Evolutionary conservation across 2,888 invertebrate genomes (phyloP), one percentile per base, ranked within the genome.

Genomic region (Nomada fabriciana): DNA sequence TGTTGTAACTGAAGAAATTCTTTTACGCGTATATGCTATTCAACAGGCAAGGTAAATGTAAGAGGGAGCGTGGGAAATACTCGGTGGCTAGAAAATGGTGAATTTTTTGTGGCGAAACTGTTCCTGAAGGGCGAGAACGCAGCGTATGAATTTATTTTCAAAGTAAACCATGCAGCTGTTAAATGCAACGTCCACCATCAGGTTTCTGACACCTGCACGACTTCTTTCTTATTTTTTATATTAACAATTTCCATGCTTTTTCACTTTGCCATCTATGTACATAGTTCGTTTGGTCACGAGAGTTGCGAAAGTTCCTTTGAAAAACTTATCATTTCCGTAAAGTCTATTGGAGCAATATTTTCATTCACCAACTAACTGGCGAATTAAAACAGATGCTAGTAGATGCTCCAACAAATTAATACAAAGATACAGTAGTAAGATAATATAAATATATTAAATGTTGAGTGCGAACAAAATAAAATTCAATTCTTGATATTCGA

Each of bases 121-220:
- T 15, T 10, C 11, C 18, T 23, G 23, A 15, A 63, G 9, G 23
- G 23, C 9, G 15, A 20, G 42, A 20, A 11, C 63, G n/a, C 23
- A 23, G 25, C 42, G 57, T 43, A 55, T 57, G 55, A 68, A 68
- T 68, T 68, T 68, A 55, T 68, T 43, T 55, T 68, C 55, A 43
- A 43, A 68, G 55, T 53, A 55, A 55, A 23, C 42, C 55, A 25
- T 52, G 50, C 55, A 25, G 55, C 55, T 23, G 55, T 55, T 68
- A 68, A 68, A 23, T 68, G 23, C 55, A 68, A 55, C 55, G 55
- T 23, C 55, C 68, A 68, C 0, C 23, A 5, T 25, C 57, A n/a
- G 43, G 25, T 76, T 76, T 64, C 64, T 57, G 23, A 64, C 64
- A 59, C 23, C 64, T n/a, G 72, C 72, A 64, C 72, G 76, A 76